Evolutionary conservation across 2,113 vertebrate genomes (phyloP).

Genomic region (Thomomys bottae): DNA sequence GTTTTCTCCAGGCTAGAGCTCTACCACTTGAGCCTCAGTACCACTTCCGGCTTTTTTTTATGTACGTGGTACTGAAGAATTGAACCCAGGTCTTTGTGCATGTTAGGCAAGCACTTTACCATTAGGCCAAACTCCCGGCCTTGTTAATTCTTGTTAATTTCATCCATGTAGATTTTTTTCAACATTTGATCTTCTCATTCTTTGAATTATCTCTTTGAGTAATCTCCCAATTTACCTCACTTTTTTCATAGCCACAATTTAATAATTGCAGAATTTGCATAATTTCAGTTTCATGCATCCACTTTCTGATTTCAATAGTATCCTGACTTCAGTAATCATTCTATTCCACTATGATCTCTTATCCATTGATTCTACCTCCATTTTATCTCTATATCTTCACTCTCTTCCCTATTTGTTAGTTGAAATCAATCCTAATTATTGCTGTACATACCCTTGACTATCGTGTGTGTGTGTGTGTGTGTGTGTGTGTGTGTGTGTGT

Average conservation of each 20-base stretch:
- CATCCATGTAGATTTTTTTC: constrained; percentile 16
- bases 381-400: neutral
- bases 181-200: constrained; percentile 3
- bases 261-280: neutral
- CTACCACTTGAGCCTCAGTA: no score
- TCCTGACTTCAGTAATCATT: neutral
- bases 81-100: no score
- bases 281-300: constrained; percentile 4
- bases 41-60: no score
- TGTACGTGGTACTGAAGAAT: no score
- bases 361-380: neutral
- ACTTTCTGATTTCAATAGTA: neutral
- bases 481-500: neutral
- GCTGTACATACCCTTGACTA: neutral
- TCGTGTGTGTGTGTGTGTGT: neutral
- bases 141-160: constrained; percentile 48
- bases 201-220: constrained; percentile 27
- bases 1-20: no score
- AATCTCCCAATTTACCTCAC: neutral
- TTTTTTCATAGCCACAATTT: neutral
- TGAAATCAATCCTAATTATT: neutral
- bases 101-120: no score
- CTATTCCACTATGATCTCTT: neutral
- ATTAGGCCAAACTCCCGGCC: no score
- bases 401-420: neutral